phyloP scores from a whole-genome alignment of 64 coral and sea anemone genomes.

The Porites australiensis region DNA sequence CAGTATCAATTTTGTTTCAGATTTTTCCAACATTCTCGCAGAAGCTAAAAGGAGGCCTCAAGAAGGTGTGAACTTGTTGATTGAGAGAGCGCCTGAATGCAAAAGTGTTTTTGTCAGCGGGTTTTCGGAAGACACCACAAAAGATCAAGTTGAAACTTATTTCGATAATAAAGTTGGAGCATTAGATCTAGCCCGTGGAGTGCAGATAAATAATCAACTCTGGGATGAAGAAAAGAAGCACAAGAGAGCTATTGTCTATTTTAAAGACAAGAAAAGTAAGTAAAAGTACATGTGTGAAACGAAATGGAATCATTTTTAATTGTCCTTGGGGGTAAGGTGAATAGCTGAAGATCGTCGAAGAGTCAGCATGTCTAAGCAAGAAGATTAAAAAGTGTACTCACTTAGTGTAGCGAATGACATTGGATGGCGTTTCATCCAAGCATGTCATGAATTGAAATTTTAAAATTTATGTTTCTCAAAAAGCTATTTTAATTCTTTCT shows the following conservation, averaged over 20 bases:
- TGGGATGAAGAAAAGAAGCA: constrained; percentile 1
- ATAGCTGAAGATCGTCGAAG: too few relatives aligned
- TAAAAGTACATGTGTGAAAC: too few relatives aligned
- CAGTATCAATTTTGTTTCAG: not conserved
- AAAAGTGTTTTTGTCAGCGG: constrained; percentile 51
- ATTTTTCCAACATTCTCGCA: constrained; percentile 9
- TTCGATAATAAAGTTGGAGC: constrained; percentile 1
- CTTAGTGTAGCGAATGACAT: too few relatives aligned
- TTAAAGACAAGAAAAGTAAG: constrained; percentile 22
- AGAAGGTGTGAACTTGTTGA: not conserved
- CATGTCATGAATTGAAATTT: too few relatives aligned
- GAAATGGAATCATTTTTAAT: too few relatives aligned
- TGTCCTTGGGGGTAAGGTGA: too few relatives aligned
- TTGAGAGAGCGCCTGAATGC: constrained; percentile 40
- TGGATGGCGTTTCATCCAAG: too few relatives aligned
- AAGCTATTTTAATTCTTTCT: too few relatives aligned
- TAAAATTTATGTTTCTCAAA: too few relatives aligned
- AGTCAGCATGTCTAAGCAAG: too few relatives aligned
- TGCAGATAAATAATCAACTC: not conserved
- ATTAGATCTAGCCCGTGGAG: constrained; percentile 3
- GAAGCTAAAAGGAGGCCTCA: not conserved
- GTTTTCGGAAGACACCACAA: not conserved
- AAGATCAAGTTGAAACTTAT: constrained; percentile 7
- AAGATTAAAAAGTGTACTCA: too few relatives aligned
- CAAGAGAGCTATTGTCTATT: constrained; percentile 53